A percentile compares a stretch with the other conserved stretches of the same genome.
These are phyloP conservation scores for Lophotriccus pileatus DNA, from an alignment of 2,797 vertebrate species.

Conservation along the genomic window DNA sequence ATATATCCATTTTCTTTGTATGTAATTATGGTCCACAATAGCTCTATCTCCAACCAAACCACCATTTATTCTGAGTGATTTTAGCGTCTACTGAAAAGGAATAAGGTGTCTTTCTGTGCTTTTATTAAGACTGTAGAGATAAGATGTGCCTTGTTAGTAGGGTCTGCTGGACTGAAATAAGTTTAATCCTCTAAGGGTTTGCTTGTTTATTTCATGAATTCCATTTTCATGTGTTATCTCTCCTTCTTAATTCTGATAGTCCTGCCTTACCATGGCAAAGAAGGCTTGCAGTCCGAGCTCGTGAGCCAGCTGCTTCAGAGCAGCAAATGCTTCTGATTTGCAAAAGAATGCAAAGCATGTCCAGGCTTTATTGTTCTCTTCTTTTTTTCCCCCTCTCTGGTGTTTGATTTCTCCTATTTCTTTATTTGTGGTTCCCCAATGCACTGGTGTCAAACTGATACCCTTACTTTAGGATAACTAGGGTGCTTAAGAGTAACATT, in stretches of 20 bases:
- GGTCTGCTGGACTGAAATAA: not conserved
- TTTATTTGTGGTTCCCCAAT: not conserved
- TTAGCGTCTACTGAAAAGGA: not conserved
- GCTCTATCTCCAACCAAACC: not conserved
- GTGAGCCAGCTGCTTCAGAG: not conserved
- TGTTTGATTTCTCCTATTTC: not conserved
- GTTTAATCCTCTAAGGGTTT: not conserved
- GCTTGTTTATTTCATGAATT: not conserved
- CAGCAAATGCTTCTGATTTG: not conserved
- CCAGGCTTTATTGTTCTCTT: not conserved
- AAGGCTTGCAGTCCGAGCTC: not conserved
- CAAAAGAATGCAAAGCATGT: constrained; percentile 10
- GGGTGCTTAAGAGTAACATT: not conserved
- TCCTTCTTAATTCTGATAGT: not conserved
- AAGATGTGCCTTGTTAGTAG: not conserved
- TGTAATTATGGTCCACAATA: not conserved
- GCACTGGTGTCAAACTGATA: not conserved
- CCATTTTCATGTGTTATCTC: not conserved
- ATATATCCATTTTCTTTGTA: not conserved
- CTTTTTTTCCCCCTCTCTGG: not conserved
- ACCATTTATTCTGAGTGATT: constrained; percentile 8
- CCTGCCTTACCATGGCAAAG: not conserved
- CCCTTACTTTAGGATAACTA: not conserved
- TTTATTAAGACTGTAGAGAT: not conserved
- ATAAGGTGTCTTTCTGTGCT: not conserved